phyloP scores from a whole-genome alignment of 1,140 invertebrate species.

The Drosophila orosa region DNA sequence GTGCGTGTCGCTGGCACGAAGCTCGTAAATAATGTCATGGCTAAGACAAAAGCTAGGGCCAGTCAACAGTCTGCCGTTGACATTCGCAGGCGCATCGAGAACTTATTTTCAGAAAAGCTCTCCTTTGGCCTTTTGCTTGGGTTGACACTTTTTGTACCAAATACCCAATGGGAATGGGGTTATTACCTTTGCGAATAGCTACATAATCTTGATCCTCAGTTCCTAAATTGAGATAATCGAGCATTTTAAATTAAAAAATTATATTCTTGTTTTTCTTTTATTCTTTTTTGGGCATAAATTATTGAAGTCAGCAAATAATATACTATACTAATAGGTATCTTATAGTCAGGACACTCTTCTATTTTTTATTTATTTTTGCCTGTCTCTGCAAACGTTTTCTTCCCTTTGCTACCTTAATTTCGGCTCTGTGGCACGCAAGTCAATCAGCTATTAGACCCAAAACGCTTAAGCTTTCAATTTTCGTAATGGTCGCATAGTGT shows the following conservation, averaged over 20 bases:
- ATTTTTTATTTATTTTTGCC: not conserved
- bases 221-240: not conserved
- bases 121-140: constrained; percentile 27
- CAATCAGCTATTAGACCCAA: constrained; percentile 52
- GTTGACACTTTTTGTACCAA: constrained; percentile 26
- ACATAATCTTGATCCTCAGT: not conserved
- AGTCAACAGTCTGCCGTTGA: constrained; percentile 50
- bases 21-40: constrained; percentile 68
- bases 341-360: not conserved
- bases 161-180: not conserved
- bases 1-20: constrained; percentile 56
- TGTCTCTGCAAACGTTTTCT: constrained; percentile 17
- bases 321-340: not conserved
- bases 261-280: not conserved
- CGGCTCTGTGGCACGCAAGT: constrained; percentile 27
- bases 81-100: constrained; percentile 33
- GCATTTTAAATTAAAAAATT: not conserved
- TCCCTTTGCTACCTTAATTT: constrained; percentile 37
- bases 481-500: constrained; percentile 20
- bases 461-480: constrained; percentile 42
- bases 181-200: not conserved
- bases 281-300: not conserved
- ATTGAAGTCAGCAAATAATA: not conserved
- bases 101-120: constrained; percentile 47
- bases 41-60: constrained; percentile 55